phyloP scores from a whole-genome alignment of 2,797 vertebrate genomes.

The Myotis findleyi region DNA sequence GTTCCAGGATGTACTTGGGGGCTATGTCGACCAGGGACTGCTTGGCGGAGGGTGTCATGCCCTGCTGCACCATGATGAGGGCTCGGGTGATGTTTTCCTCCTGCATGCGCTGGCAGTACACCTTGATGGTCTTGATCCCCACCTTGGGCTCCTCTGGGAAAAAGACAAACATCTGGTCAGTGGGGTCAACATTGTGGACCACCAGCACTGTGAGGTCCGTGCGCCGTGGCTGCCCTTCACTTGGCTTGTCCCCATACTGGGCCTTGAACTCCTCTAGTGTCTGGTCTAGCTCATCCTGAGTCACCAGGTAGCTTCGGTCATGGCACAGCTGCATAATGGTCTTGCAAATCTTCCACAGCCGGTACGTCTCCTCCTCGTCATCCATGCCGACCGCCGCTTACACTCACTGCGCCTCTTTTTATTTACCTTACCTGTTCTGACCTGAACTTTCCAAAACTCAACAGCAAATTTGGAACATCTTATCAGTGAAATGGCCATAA shows the following conservation, averaged over 20 bases:
- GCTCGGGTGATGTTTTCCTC: slow-evolving; percentile 98
- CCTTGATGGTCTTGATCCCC: slow-evolving; percentile 99
- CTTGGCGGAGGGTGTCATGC: slow-evolving; percentile 98
- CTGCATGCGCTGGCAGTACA: slow-evolving; percentile 99
- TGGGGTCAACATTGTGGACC: slow-evolving; percentile 98
- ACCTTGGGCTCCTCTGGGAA: slow-evolving; percentile 99
- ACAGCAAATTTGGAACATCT: not conserved
- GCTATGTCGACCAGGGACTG: slow-evolving; percentile 99
- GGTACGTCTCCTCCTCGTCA: slow-evolving; percentile 96
- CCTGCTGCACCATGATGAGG: slow-evolving; percentile 97
- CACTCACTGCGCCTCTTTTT: not conserved
- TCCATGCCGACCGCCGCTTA: slow-evolving; percentile 87
- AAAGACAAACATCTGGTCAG: slow-evolving; percentile 99
- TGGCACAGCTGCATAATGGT: slow-evolving; percentile 98
- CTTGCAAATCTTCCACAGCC: slow-evolving; percentile 96
- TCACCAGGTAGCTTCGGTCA: slow-evolving; percentile 97
- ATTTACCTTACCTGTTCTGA: not conserved
- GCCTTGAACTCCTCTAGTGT: slow-evolving; percentile 97
- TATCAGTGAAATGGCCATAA: not conserved
- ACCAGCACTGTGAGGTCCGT: slow-evolving; percentile 97
- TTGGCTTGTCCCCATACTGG: slow-evolving; percentile 98
- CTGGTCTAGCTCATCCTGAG: slow-evolving; percentile 98
- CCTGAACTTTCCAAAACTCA: not conserved
- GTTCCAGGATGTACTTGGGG: slow-evolving; percentile 98
- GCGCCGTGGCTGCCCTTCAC: slow-evolving; percentile 94